Conservation (phyloP, 1,140 invertebrate species). For the Drosophila parvula region DNA sequence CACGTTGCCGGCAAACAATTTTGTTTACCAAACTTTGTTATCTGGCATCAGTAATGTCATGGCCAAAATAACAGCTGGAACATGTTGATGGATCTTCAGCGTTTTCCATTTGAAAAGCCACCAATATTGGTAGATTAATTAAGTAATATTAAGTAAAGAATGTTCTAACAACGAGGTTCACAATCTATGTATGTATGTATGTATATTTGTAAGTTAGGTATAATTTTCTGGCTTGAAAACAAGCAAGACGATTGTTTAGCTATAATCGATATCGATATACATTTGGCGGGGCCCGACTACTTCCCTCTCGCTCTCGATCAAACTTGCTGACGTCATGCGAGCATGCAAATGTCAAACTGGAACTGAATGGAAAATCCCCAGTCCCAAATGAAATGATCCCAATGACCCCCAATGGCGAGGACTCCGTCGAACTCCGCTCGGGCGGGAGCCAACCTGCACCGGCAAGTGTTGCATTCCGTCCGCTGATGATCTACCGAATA, state of each 20-base stretch:
- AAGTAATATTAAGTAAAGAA: no score
- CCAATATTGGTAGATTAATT: no score
- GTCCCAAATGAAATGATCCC: slow-evolving; percentile 4
- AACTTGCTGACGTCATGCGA: slow-evolving; percentile 35
- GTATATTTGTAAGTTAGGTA: no score
- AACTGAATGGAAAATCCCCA: slow-evolving; percentile 29
- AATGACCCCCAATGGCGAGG: neutral
- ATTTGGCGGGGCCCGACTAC: neutral
- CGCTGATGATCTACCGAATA: slow-evolving; percentile 20
- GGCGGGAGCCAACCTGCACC: neutral
- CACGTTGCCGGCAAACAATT: neutral
- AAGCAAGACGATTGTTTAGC: neutral
- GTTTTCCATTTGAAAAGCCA: no score
- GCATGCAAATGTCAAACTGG: slow-evolving; percentile 15
- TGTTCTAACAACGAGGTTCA: no score
- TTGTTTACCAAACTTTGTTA: slow-evolving; percentile 6
- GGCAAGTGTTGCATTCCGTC: slow-evolving; percentile 22
- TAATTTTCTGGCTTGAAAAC: no score
- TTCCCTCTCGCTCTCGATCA: slow-evolving; percentile 9
- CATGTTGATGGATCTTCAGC: no score
- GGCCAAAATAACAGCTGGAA: neutral
- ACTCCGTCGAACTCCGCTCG: no score
- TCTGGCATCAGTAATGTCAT: neutral
- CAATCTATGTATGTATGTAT: no score
- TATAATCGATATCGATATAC: slow-evolving; percentile 13